These are phyloP conservation scores for Rhopilema esculentum DNA, from an alignment of 30 jellyfish, hydroid and myxozoan genomes.

Conservation along the genomic window DNA sequence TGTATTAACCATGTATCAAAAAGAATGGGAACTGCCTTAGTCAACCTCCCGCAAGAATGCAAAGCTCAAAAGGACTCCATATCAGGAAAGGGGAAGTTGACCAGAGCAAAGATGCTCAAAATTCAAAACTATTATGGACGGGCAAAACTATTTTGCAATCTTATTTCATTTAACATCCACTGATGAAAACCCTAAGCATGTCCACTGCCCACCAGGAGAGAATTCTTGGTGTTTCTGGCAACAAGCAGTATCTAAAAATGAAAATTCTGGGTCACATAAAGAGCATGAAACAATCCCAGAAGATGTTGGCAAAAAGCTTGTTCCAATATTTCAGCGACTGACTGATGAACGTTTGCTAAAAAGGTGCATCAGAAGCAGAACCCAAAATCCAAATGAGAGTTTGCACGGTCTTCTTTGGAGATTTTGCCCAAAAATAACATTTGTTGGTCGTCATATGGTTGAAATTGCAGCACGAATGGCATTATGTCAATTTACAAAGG, in stretches of 20 bases:
- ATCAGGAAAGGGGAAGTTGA: constrained; percentile 61
- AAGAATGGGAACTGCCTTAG: constrained; percentile 68
- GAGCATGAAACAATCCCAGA: constrained; percentile 19
- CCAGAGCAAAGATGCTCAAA: constrained; percentile 12
- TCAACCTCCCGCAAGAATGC: constrained; percentile 2
- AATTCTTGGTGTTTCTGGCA: constrained; percentile 55
- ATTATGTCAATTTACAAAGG: not conserved
- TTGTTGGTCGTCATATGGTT: not conserved
- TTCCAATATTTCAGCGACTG: no score
- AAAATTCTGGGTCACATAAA: not conserved
- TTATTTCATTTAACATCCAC: constrained; percentile 18
- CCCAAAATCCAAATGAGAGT: not conserved
- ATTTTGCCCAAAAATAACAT: not conserved
- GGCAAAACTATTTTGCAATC: constrained; percentile 45
- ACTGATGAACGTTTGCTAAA: no score
- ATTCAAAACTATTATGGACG: constrained; percentile 51
- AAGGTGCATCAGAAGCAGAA: no score
- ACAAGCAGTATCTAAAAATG: constrained; percentile 21
- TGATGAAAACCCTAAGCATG: constrained; percentile 42
- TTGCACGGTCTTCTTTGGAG: not conserved
- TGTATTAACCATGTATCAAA: constrained; percentile 61
- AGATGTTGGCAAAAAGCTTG: constrained; percentile 38
- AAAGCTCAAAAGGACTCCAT: constrained; percentile 55
- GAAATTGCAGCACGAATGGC: not conserved
- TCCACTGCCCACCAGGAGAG: constrained; percentile 55